Evolutionary conservation across 1,140 invertebrate genomes (phyloP).

Genomic region (Drosophila azteca): DNA sequence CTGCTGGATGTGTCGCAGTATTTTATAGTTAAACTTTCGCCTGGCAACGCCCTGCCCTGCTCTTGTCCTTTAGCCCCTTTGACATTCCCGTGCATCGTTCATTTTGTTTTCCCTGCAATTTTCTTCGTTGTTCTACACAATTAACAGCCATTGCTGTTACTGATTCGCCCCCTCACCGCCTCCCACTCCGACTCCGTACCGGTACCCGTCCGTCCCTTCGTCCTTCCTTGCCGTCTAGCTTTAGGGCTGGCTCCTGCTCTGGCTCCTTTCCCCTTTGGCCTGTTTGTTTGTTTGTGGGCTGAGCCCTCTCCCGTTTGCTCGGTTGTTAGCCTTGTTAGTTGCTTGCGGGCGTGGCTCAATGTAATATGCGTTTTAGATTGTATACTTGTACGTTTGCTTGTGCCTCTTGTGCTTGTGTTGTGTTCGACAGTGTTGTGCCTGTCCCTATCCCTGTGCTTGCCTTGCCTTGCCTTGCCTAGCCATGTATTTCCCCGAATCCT

Average conservation of each 20-base stretch:
- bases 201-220: too few species aligned
- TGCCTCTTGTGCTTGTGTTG: constrained; percentile 1
- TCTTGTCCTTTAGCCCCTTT: constrained; percentile 26
- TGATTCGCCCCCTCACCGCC: not conserved
- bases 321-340: constrained; percentile 54
- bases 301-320: constrained; percentile 10
- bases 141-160: constrained; percentile 67
- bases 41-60: constrained; percentile 29
- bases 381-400: constrained; percentile 12
- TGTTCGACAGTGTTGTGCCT: not conserved
- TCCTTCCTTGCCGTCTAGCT: not conserved
- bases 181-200: not conserved
- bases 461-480: constrained; percentile 9
- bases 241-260: not conserved
- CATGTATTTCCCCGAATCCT: constrained; percentile 11
- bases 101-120: constrained; percentile 80
- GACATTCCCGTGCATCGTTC: constrained; percentile 67
- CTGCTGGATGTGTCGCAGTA: constrained; percentile 62
- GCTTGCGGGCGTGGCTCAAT: constrained; percentile 58
- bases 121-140: constrained; percentile 80
- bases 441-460: constrained; percentile 18
- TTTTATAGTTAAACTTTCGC: constrained; percentile 66
- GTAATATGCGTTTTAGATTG: constrained; percentile 69
- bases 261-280: constrained; percentile 23
- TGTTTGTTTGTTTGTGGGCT: constrained; percentile 46